phyloP scores from a whole-genome alignment of 1,140 invertebrate species.

The Neodiprion fabricii region DNA sequence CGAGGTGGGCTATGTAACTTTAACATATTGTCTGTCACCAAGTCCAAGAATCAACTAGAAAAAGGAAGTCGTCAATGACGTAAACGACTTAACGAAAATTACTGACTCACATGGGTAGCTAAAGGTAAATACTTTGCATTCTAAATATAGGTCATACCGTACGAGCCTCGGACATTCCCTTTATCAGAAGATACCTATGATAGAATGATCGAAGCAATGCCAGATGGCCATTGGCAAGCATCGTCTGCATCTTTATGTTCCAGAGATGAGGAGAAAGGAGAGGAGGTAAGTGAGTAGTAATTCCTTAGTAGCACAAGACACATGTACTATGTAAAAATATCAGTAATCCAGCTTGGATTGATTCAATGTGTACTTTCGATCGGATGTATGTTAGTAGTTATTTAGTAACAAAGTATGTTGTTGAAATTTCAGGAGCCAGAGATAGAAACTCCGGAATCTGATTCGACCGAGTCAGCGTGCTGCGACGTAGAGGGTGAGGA shows the following conservation, averaged over 20 bases:
- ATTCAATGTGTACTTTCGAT: not conserved
- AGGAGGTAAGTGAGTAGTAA: constrained; percentile 45
- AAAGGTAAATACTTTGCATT: not conserved
- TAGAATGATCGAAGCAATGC: constrained; percentile 74
- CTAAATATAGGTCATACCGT: constrained; percentile 64
- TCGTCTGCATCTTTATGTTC: constrained; percentile 65
- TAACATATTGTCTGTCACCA: no score
- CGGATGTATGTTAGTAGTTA: not conserved
- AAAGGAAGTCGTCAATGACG: no score
- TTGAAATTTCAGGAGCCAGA: constrained; percentile 19
- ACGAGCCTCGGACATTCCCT: constrained; percentile 77
- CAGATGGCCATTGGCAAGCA: constrained; percentile 68
- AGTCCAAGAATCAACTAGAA: no score
- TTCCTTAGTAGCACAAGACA: constrained; percentile 29
- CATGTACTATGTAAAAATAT: constrained; percentile 12
- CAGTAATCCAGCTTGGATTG: not conserved
- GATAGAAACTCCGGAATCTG: constrained; percentile 62
- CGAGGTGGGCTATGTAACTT: constrained; percentile 43
- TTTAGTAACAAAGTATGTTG: not conserved
- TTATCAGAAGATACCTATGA: constrained; percentile 73
- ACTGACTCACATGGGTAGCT: no score
- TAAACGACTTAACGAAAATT: no score
- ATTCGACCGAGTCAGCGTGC: constrained; percentile 68
- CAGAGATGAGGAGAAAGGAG: constrained; percentile 61
- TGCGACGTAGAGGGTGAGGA: constrained; percentile 72